Evolutionary conservation across 2,113 vertebrate genomes (phyloP).

Genomic region (Dascyllus trimaculatus): DNA sequence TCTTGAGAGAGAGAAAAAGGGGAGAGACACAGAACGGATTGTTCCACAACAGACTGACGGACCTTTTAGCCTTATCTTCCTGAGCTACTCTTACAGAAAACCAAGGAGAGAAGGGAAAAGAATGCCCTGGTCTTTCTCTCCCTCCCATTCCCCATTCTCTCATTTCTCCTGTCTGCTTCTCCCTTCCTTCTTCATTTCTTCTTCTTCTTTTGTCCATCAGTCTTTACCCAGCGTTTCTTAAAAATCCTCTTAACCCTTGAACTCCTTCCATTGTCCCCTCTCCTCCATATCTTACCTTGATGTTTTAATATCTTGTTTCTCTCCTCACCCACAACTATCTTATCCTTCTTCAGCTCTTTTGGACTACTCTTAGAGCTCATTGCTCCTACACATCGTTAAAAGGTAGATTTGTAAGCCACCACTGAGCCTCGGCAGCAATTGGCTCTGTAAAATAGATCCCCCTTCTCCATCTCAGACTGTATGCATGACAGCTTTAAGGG

Average conservation of each 20-base stretch:
- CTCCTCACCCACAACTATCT: slow-evolving; percentile 55
- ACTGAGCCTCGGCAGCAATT: slow-evolving; percentile 27
- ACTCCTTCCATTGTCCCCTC: slow-evolving; percentile 65
- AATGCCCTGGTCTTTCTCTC: slow-evolving; percentile 80
- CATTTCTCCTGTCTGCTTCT: slow-evolving; percentile 79
- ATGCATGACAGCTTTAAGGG: slow-evolving; percentile 59
- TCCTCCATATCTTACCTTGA: slow-evolving; percentile 67
- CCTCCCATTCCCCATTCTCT: slow-evolving; percentile 83
- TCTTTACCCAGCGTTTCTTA: slow-evolving; percentile 62
- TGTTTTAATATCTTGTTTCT: slow-evolving; percentile 77
- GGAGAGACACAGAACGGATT: slow-evolving; percentile 86
- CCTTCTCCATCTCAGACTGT: slow-evolving; percentile 42
- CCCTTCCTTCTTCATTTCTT: slow-evolving; percentile 79
- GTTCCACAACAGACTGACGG: slow-evolving; percentile 87
- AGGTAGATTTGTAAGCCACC: slow-evolving; percentile 51
- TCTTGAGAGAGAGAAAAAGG: slow-evolving; percentile 67
- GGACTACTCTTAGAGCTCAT: slow-evolving; percentile 37
- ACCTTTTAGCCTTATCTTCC: slow-evolving; percentile 89
- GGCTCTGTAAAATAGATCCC: slow-evolving; percentile 47
- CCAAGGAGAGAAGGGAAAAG: slow-evolving; percentile 81
- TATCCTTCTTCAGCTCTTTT: slow-evolving; percentile 58
- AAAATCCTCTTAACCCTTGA: slow-evolving; percentile 77
- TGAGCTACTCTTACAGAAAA: slow-evolving; percentile 88
- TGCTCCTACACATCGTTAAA: slow-evolving; percentile 53
- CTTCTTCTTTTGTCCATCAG: slow-evolving; percentile 79